Conservation (phyloP, 2,888 invertebrate genomes). For the Clusia tigrina region DNA sequence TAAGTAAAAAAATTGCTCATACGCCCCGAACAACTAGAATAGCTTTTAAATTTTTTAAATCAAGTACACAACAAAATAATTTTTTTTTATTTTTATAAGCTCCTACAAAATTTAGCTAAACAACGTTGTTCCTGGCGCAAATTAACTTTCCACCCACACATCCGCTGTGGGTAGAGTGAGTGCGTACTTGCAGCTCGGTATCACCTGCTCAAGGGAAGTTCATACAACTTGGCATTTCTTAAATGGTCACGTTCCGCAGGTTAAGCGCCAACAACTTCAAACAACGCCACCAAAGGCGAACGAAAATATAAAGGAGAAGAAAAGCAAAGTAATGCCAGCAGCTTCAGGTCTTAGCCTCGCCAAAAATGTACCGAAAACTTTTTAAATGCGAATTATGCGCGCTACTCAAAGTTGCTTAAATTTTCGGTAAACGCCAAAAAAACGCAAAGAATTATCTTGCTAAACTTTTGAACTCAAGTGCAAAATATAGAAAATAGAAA, state of each 20-base stretch:
- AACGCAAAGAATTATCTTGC: neutral
- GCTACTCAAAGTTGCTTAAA: slow-evolving; percentile 38
- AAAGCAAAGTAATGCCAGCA: neutral
- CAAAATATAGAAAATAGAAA: slow-evolving; percentile 6
- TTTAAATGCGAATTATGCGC: slow-evolving; percentile 55
- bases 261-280: slow-evolving; percentile 48
- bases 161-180: neutral
- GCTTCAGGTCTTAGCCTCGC: neutral
- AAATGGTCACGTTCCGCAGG: slow-evolving; percentile 61
- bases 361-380: slow-evolving; percentile 38
- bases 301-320: slow-evolving; percentile 51
- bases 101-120: neutral
- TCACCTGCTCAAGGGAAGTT: too few species aligned
- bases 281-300: slow-evolving; percentile 19
- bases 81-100: neutral
- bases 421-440: neutral
- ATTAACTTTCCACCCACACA: neutral
- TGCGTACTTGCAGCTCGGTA: neutral
- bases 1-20: too few species aligned
- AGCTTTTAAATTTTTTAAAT: neutral
- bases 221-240: slow-evolving; percentile 49
- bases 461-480: slow-evolving; percentile 5
- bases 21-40: too few species aligned
- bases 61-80: neutral
- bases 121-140: neutral